Conservation (phyloP, 2,113 vertebrate genomes). For the Strigops habroptila region DNA sequence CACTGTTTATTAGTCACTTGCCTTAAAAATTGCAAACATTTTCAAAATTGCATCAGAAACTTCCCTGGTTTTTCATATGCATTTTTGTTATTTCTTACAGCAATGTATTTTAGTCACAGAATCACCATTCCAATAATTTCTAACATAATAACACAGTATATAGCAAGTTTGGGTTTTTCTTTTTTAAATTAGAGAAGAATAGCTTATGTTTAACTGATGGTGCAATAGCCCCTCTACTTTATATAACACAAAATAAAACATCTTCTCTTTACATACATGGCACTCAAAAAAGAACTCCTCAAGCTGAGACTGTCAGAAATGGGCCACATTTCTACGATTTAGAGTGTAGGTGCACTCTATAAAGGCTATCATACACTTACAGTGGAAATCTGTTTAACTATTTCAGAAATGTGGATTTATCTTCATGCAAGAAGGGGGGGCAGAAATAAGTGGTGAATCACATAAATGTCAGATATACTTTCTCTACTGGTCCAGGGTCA, state of each 20-base stretch:
- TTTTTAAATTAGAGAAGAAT: neutral
- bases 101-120: neutral
- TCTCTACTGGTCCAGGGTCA: neutral
- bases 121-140: neutral
- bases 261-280: neutral
- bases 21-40: neutral
- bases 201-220: neutral
- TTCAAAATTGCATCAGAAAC: neutral
- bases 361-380: neutral
- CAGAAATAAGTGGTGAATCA: neutral
- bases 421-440: neutral
- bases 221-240: neutral
- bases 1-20: neutral
- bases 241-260: neutral
- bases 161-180: neutral
- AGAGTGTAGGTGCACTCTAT: neutral
- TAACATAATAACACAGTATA: neutral
- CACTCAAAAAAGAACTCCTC: neutral
- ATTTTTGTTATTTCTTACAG: neutral
- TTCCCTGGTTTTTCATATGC: neutral
- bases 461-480: neutral
- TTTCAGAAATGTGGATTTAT: neutral
- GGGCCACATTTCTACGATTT: neutral
- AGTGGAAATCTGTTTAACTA: neutral
- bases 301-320: neutral